Percentiles rank a stretch among this genome's conserved stretches.
Conservation (phyloP, 2,113 vertebrate species). For the Colius striatus region DNA sequence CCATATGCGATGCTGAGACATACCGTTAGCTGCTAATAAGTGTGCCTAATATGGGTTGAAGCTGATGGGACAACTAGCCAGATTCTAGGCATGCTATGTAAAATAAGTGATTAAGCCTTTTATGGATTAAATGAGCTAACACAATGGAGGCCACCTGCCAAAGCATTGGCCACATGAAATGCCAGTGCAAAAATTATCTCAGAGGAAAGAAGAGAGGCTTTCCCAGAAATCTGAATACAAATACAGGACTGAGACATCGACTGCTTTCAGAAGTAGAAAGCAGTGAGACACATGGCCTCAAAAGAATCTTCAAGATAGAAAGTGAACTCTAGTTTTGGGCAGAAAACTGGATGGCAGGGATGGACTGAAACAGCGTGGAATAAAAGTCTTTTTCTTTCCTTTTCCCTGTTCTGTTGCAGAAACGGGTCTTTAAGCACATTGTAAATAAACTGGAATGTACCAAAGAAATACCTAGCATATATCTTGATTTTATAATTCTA, state of each 20-base stretch:
- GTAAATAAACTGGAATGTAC: background rate
- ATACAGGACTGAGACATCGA: background rate
- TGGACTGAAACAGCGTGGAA: background rate
- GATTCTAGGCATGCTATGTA: background rate
- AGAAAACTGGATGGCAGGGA: background rate
- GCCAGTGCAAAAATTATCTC: background rate
- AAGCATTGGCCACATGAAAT: background rate
- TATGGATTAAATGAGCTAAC: background rate
- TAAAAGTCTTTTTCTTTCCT: background rate
- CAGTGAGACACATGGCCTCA: background rate
- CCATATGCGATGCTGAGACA: background rate
- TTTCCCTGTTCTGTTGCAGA: background rate
- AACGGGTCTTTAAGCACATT: background rate
- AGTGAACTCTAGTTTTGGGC: background rate
- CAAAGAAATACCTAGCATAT: background rate
- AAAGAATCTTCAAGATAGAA: background rate
- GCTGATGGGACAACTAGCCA: background rate
- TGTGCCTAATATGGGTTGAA: conserved; percentile 25
- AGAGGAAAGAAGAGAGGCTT: background rate
- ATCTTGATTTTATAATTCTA: background rate
- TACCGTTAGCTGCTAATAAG: background rate
- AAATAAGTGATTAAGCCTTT: conserved; percentile 38
- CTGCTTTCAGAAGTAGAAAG: background rate
- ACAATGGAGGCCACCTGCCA: conserved; percentile 24
- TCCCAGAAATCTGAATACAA: background rate